phyloP scores from a whole-genome alignment of 2,888 invertebrate species.

The Spisula subtruncata region DNA sequence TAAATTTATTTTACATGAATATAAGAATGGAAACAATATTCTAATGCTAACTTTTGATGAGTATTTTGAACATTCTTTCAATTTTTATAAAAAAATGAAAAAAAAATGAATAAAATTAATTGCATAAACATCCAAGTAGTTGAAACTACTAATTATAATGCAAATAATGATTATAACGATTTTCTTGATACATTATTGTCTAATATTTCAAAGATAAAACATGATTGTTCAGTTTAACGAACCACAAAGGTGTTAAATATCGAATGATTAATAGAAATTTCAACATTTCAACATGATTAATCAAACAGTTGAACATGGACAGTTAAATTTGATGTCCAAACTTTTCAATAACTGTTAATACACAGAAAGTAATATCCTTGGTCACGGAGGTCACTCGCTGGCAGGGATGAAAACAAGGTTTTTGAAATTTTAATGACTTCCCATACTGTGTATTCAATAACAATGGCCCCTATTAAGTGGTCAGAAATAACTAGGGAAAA shows the following conservation, averaged over 20 bases:
- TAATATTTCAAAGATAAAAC: slow-evolving; percentile 41
- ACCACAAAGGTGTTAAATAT: slow-evolving; percentile 36
- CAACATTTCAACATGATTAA: slow-evolving; percentile 39
- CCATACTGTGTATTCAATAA: slow-evolving; percentile 21
- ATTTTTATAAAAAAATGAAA: too few relatives aligned
- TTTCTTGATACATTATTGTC: slow-evolving; percentile 1
- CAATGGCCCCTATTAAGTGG: slow-evolving; percentile 34
- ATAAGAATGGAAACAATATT: too few relatives aligned
- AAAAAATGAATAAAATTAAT: too few relatives aligned
- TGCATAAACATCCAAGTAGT: too few relatives aligned
- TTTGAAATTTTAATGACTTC: slow-evolving; percentile 54
- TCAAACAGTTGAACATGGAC: slow-evolving; percentile 43
- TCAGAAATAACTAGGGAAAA: slow-evolving; percentile 42
- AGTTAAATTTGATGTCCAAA: slow-evolving; percentile 49
- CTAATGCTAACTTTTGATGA: too few relatives aligned
- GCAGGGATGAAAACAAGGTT: slow-evolving; percentile 36
- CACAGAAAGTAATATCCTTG: slow-evolving; percentile 48
- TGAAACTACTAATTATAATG: background rate
- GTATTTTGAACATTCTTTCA: background rate
- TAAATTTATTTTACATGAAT: too few relatives aligned
- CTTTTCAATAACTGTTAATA: slow-evolving; percentile 54
- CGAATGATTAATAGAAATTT: slow-evolving; percentile 34
- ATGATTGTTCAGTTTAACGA: slow-evolving; percentile 20
- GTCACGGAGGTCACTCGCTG: slow-evolving; percentile 37
- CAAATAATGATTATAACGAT: slow-evolving; percentile 28